phyloP scores from a whole-genome alignment of 1,140 invertebrate genomes.

The Hypothenemus hampei region DNA sequence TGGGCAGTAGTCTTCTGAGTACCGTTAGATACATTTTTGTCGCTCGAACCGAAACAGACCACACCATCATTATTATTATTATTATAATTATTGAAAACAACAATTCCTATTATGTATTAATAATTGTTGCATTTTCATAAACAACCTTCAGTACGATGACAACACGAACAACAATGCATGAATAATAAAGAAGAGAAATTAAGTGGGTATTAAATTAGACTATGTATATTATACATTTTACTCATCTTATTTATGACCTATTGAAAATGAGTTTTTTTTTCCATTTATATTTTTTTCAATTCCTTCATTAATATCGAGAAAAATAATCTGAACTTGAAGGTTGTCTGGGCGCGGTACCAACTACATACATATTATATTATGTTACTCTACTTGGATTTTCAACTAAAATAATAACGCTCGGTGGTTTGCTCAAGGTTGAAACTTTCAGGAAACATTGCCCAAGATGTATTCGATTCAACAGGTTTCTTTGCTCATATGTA shows the following conservation, averaged over 20 bases:
- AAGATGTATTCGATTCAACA: too few relatives aligned
- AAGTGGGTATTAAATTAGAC: neutral
- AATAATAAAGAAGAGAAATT: neutral
- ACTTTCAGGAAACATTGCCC: constrained; percentile 11
- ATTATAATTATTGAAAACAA: too few relatives aligned
- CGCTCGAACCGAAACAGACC: too few relatives aligned
- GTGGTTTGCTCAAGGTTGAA: constrained; percentile 3
- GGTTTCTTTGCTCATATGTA: too few relatives aligned
- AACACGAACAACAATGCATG: neutral
- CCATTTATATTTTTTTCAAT: neutral
- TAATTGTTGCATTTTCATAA: too few relatives aligned
- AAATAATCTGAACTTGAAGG: constrained; percentile 4
- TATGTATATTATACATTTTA: neutral
- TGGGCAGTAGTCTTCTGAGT: too few relatives aligned
- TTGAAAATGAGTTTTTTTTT: neutral
- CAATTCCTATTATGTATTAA: too few relatives aligned
- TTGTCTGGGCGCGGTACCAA: constrained; percentile 5
- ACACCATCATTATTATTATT: too few relatives aligned
- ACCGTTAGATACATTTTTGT: too few relatives aligned
- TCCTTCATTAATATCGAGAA: neutral
- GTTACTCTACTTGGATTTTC: constrained; percentile 1
- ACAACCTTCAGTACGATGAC: neutral
- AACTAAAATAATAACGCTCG: constrained; percentile 1
- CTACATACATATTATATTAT: neutral
- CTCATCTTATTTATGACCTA: neutral